Evolutionary conservation across 64 coral and sea anemone genomes (phyloP).

Genomic region (Cladopsammia gracilis): DNA sequence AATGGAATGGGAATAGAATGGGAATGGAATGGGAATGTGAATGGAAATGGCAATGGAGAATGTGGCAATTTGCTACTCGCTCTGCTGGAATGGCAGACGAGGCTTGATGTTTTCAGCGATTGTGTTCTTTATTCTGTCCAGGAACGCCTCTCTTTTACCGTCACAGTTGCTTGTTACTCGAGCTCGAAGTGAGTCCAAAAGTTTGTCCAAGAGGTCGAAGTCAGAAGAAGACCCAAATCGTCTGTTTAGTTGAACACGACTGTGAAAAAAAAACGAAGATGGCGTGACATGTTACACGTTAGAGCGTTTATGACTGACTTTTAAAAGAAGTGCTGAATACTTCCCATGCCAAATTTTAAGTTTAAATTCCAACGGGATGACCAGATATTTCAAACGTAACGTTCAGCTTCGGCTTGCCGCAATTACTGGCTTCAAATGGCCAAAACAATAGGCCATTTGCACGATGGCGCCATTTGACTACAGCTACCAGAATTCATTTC

Average conservation of each 20-base stretch:
- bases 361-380: too few species aligned
- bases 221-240: background rate
- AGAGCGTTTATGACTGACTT: background rate
- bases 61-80: background rate
- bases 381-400: too few species aligned
- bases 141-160: conserved; percentile 12
- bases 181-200: conserved; percentile 14
- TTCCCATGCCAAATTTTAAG: too few species aligned
- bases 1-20: too few species aligned
- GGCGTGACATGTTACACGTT: background rate
- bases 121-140: background rate
- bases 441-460: too few species aligned
- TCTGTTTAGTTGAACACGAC: conserved; percentile 43
- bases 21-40: too few species aligned
- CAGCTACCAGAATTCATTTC: too few species aligned
- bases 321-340: too few species aligned
- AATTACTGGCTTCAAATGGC: too few species aligned
- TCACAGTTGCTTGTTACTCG: background rate
- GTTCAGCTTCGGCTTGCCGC: too few species aligned
- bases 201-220: conserved; percentile 24
- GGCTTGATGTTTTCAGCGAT: conserved; percentile 31
- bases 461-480: too few species aligned
- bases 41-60: too few species aligned
- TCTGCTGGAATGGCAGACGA: background rate
- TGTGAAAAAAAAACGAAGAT: background rate